Evolutionary conservation across 2,888 invertebrate genomes (phyloP).

Genomic region (Linnaemya tessellans): DNA sequence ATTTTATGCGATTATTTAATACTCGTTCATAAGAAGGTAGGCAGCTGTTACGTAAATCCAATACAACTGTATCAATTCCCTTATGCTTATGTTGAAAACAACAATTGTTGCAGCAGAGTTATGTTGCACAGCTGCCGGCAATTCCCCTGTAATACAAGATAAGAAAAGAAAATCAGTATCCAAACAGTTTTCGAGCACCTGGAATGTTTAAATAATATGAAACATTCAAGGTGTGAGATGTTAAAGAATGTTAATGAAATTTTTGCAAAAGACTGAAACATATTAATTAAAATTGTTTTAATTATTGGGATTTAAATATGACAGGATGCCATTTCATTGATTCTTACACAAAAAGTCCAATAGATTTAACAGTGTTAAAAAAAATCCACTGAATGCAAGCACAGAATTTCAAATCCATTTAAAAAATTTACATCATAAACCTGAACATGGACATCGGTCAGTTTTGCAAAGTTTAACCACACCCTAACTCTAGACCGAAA

Average conservation of each 20-base stretch:
- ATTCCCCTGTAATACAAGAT: constrained; percentile 76
- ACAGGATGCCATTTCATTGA: no score
- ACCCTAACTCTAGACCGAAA: no score
- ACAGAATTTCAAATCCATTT: no score
- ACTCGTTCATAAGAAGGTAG: constrained; percentile 28
- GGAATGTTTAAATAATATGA: neutral
- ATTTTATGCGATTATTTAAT: constrained; percentile 18
- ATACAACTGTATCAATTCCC: constrained; percentile 64
- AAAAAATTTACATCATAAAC: no score
- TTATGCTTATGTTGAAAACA: constrained; percentile 47
- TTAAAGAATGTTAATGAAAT: neutral
- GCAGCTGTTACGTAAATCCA: constrained; percentile 59
- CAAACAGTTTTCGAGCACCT: neutral
- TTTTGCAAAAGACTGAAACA: neutral
- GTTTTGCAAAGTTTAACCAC: no score
- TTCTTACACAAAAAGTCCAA: no score
- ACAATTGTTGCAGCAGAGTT: constrained; percentile 76
- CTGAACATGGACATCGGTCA: no score
- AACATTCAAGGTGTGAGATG: neutral
- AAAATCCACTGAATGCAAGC: no score
- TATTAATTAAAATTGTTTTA: neutral
- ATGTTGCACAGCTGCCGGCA: constrained; percentile 82
- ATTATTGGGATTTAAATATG: neutral
- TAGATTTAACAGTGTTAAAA: no score
- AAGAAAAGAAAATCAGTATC: neutral